Evolutionary conservation across 2,113 vertebrate genomes (phyloP), one percentile per base, ranked within the genome.

Genomic region (Prunella himalayana): DNA sequence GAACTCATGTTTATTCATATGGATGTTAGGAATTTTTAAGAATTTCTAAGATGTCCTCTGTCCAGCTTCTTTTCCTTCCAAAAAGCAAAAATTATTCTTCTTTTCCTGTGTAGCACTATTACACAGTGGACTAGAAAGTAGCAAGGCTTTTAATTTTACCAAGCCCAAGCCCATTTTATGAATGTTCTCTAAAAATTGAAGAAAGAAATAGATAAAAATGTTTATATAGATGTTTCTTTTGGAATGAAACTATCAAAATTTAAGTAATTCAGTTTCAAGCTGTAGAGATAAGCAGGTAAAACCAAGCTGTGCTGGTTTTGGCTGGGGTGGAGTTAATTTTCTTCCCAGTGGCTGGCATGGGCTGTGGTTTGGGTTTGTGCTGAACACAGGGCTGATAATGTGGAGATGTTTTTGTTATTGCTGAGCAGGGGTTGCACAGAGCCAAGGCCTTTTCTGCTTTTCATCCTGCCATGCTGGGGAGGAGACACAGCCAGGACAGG

Each of bases 1-100:
- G 82, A 92, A 63, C 20, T 86, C 39, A 84, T 65, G 27, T 63
- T 84, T 91, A 91, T 91, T 95, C 72, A 84, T 56, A 59, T 6
- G 19, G 39, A 63, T 5, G 2, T 70, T 5, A 63, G 30, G 64
- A 54, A 91, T 77, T 78, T 51, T 70, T 78, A 78, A 75, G 18
- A 61, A 86, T 27, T 70, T 63, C 20, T 35, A 39, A 33, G 42
- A 75, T 50, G 61, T 51, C 63, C 50, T 69, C 54, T 72, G 79
- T 78, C 69, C 86, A 86, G n/a, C 30, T 78, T 59, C 0, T 47
- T 84, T 63, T 63, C 18, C 9, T 66, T 75, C 31, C 28, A 56
- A 22, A 85, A 68, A 76, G 20, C 15, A 87, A 80, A 44, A 54
- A n/a, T n/a, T 76, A 41, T 44, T 72, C 22, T 82, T 11, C 5